These are phyloP conservation scores for Sitta carolinensis DNA, from an alignment of 2,797 vertebrate genomes.

Conservation along the genomic window DNA sequence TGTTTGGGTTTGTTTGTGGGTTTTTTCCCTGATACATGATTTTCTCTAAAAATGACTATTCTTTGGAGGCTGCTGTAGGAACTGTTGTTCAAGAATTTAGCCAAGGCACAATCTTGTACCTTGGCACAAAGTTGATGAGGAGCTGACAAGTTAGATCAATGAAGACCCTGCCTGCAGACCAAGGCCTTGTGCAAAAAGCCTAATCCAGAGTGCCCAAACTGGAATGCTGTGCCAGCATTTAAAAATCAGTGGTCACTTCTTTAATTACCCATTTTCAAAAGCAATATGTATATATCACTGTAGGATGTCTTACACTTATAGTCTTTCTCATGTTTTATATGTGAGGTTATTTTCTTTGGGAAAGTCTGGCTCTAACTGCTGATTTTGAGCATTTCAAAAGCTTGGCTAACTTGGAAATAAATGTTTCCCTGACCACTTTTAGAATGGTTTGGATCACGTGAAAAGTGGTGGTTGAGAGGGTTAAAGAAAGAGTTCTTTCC, in stretches of 20 bases:
- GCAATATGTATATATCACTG: neutral
- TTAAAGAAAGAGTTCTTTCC: neutral
- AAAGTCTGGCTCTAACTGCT: neutral
- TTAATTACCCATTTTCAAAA: neutral
- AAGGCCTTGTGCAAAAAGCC: neutral
- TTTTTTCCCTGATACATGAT: neutral
- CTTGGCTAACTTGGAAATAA: neutral
- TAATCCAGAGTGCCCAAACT: neutral
- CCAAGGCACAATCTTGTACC: neutral
- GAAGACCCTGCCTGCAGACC: neutral
- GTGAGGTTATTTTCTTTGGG: neutral
- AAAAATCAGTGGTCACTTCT: neutral
- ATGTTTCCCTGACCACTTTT: neutral
- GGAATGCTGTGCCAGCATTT: neutral
- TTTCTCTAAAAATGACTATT: neutral
- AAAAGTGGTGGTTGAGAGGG: neutral
- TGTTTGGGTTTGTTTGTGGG: neutral
- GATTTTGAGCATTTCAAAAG: neutral
- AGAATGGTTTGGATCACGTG: neutral
- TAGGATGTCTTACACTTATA: neutral
- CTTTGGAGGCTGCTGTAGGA: neutral
- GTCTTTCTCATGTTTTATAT: neutral
- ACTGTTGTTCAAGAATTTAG: neutral
- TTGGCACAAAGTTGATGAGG: neutral
- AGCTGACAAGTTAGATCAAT: neutral